These are phyloP conservation scores for Holacanthus passer DNA, from an alignment of 2,113 vertebrate genomes.

Conservation along the genomic window DNA sequence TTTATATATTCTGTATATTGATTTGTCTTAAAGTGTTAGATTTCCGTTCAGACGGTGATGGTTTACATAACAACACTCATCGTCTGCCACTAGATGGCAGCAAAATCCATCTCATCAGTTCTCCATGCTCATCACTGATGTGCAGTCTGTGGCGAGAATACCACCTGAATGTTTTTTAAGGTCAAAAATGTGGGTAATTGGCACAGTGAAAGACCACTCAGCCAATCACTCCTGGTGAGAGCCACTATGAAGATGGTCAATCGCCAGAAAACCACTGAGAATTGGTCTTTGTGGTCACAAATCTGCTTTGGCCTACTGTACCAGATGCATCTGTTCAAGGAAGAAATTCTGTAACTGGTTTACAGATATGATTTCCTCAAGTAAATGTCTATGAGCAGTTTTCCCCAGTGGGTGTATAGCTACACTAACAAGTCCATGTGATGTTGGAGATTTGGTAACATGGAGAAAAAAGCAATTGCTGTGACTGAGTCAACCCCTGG, in stretches of 20 bases:
- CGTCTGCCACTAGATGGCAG: conserved; percentile 81
- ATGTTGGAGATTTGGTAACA: conserved; percentile 41
- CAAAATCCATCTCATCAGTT: conserved; percentile 63
- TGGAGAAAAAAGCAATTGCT: conserved; percentile 30
- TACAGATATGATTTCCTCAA: conserved; percentile 3
- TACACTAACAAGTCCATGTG: conserved; percentile 31
- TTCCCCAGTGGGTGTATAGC: conserved; percentile 16
- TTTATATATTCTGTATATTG: not conserved
- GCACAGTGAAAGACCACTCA: conserved; percentile 25
- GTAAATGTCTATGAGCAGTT: conserved; percentile 5
- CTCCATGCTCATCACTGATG: not conserved
- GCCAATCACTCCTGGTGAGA: conserved; percentile 4
- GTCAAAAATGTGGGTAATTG: conserved; percentile 47
- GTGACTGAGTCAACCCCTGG: conserved; percentile 44
- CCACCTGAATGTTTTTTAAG: conserved; percentile 41
- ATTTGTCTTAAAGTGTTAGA: not conserved
- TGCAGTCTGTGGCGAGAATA: conserved; percentile 17
- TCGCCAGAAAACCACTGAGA: not conserved
- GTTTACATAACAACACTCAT: not conserved
- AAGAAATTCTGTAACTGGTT: conserved; percentile 15
- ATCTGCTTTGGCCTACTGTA: not conserved
- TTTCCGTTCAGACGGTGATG: not conserved
- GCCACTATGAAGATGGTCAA: not conserved
- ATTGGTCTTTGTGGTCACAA: conserved; percentile 9
- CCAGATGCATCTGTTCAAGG: conserved; percentile 5